A percentile compares a stretch with the other conserved stretches of the same genome.
Evolutionary conservation across 2,797 vertebrate species (phyloP).

Genomic region (Psittacula echo): DNA sequence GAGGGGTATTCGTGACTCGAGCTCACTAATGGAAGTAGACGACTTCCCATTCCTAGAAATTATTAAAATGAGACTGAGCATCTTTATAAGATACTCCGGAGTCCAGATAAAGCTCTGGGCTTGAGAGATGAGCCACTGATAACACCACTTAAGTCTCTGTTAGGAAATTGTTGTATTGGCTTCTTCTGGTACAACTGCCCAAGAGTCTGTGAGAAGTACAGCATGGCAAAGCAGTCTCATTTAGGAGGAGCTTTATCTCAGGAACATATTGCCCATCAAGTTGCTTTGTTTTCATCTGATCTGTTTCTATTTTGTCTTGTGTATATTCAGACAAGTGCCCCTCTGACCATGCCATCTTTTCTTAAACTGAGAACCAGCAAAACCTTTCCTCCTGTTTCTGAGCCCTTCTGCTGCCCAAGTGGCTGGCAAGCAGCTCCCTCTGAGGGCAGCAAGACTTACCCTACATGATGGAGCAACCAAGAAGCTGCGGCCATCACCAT

Average conservation of each 20-base stretch:
- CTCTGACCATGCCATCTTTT: background rate
- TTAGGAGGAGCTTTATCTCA: background rate
- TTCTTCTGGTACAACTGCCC: background rate
- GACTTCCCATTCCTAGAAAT: background rate
- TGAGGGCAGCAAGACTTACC: background rate
- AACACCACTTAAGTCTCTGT: background rate
- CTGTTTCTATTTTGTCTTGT: background rate
- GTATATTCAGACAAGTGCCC: background rate
- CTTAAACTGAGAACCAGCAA: background rate
- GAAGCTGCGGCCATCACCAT: background rate
- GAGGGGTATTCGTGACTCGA: background rate
- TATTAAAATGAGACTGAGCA: background rate
- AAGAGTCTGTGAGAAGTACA: background rate
- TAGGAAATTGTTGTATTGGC: background rate
- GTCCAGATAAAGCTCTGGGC: background rate
- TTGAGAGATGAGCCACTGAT: background rate
- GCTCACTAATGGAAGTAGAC: background rate
- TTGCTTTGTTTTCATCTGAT: background rate
- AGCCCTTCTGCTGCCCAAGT: accelerated
- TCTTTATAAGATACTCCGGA: background rate
- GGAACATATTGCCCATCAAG: background rate
- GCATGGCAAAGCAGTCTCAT: background rate
- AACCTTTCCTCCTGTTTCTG: background rate
- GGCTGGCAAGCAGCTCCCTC: accelerated
- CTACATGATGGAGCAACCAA: background rate